Conservation (phyloP, 2,797 vertebrate species). For the Labroides dimidiatus region DNA sequence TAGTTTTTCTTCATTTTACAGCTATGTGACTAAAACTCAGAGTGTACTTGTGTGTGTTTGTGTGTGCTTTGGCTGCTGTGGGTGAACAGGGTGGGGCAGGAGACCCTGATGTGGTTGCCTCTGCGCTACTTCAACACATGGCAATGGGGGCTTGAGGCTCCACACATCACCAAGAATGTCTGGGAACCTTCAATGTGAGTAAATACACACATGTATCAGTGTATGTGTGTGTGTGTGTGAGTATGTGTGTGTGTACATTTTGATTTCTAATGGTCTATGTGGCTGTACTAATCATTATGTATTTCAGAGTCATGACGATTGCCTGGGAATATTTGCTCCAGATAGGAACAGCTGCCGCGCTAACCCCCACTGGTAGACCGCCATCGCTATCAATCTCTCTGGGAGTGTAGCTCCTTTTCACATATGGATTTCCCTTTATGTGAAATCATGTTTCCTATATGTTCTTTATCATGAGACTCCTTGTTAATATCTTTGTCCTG, state of each 20-base stretch:
- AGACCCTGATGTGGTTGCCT: conserved; percentile 77
- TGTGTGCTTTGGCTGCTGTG: conserved; percentile 58
- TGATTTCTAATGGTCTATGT: conserved; percentile 47
- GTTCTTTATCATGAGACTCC: not conserved
- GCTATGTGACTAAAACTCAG: conserved; percentile 24
- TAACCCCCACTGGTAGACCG: conserved; percentile 54
- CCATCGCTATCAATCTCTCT: conserved; percentile 61
- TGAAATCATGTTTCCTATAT: conserved; percentile 15
- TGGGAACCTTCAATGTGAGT: conserved; percentile 62
- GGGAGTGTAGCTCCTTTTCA: conserved; percentile 45
- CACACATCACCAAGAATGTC: conserved; percentile 63
- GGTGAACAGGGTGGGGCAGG: conserved; percentile 68
- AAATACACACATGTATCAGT: conserved; percentile 8
- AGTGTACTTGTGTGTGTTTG: conserved; percentile 7
- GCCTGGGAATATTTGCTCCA: conserved; percentile 67
- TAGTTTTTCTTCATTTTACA: conserved; percentile 32
- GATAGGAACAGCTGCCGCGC: conserved; percentile 60
- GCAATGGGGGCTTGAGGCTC: conserved; percentile 57
- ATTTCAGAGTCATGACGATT: conserved; percentile 59
- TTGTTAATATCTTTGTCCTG: not conserved
- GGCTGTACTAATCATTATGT: conserved; percentile 61
- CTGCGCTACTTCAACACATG: conserved; percentile 71
- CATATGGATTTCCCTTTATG: conserved; percentile 17
- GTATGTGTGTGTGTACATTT: not conserved
- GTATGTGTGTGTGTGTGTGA: too few species aligned